These are phyloP conservation scores for Luffia ferchaultella DNA, from an alignment of 2,888 invertebrate species.

Conservation along the genomic window DNA sequence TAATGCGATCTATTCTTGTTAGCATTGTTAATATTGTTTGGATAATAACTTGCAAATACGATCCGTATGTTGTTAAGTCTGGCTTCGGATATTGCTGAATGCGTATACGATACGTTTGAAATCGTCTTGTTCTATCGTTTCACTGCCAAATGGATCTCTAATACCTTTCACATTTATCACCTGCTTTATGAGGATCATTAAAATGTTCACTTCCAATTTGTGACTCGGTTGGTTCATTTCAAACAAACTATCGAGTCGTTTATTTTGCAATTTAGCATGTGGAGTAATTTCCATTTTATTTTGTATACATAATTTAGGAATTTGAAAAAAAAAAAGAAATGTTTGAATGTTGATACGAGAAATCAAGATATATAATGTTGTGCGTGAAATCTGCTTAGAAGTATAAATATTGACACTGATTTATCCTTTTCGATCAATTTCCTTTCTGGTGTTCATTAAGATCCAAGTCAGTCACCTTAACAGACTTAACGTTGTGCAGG, in stretches of 20 bases:
- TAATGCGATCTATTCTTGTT: conserved; percentile 8
- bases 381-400: no score
- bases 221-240: no score
- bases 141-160: conserved; percentile 4
- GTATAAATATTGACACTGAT: not conserved
- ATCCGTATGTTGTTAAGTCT: conserved; percentile 8
- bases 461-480: conserved; percentile 23
- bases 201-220: not conserved
- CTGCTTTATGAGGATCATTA: not conserved
- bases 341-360: no score
- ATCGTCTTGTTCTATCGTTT: conserved; percentile 1
- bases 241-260: no score
- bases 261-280: no score
- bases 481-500: conserved; percentile 30
- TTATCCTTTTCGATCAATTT: not conserved
- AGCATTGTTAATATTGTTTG: conserved; percentile 8
- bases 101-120: not conserved
- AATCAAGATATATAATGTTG: no score
- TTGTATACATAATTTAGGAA: no score
- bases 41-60: conserved; percentile 8
- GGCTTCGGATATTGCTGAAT: conserved; percentile 1
- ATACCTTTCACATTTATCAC: not conserved
- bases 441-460: not conserved
- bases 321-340: no score
- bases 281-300: no score